Percentiles rank a stretch among this genome's conserved stretches.
Conservation (phyloP, 2,888 invertebrate genomes). For the Exocentrus adspersus region DNA sequence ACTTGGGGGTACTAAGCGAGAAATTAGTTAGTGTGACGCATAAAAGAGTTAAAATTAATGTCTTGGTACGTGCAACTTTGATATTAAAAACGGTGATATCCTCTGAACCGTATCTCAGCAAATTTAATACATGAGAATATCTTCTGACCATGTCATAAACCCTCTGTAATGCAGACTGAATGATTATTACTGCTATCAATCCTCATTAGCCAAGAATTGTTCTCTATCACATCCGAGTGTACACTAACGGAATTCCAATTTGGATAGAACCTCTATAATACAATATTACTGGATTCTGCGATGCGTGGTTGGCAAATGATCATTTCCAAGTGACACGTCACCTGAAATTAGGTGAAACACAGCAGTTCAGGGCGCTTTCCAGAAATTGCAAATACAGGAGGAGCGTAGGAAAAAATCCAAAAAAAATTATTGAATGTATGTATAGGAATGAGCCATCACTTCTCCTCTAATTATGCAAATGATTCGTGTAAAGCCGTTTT, state of each 20-base stretch:
- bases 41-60: neutral
- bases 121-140: no score
- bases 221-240: neutral
- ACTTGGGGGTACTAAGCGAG: constrained; percentile 1
- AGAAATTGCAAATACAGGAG: no score
- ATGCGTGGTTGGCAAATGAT: constrained; percentile 21
- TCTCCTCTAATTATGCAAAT: constrained; percentile 1
- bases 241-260: neutral
- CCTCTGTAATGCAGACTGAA: no score
- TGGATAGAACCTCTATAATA: neutral
- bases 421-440: no score
- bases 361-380: no score
- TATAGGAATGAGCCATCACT: no score
- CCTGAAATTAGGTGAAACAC: constrained; percentile 27
- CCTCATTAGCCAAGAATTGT: neutral
- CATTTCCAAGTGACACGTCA: constrained; percentile 27
- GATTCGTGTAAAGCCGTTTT: neutral
- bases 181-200: no score
- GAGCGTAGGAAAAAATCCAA: no score
- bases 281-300: neutral
- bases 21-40: constrained; percentile 1
- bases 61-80: neutral
- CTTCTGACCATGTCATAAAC: no score
- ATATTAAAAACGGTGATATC: neutral
- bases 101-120: no score